Evolutionary conservation across 2,888 invertebrate species (phyloP), one percentile per base, ranked within the genome.

Genomic region (Plebejus argus): DNA sequence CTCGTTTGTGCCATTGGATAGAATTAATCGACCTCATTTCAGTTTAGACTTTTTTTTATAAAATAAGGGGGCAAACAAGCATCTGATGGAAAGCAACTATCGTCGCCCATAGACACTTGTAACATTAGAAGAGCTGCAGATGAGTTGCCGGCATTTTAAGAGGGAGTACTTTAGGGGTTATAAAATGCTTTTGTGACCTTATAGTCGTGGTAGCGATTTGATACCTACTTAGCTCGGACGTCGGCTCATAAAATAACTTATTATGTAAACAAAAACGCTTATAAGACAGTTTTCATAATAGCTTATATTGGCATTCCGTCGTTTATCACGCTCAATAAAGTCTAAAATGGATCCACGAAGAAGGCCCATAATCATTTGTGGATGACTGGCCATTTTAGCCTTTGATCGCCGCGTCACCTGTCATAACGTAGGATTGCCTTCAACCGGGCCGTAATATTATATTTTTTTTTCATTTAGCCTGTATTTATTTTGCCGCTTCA

Each of bases 321-420:
- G 80, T 79, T 82, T 77, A 80, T 80, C 77, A 78, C 78, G 80
- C 77, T 78, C 81, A 79, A 81, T 81, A 81, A 81, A 79, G 79
- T 79, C 77, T 79, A 80, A 81, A 81, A 79, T 78, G 77, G 80
- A 80, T 80, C 80, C 77, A 79, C 77, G 74, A 79, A 80, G 77
- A 77, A 77, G 77, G 79, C 81, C 80, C 77, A 80, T 81, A 82
- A 80, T 81, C 77, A 81, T 82, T 82, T 79, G 79, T 78, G 79
- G 77, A 89, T 93, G 92, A 93, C 91, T 91, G 83, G 88, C 85
- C 86, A 85, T 84, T 91, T 90, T 81, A 82, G 79, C 84, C 86
- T 89, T 89, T 89, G 88, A 89, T 87, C 87, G 85, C 83, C 82
- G 80, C 89, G 86, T 91, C 91, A 90, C 91, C 91, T 92, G 91